phyloP scores from a whole-genome alignment of 2,113 vertebrate species.

The Ictalurus punctatus region DNA sequence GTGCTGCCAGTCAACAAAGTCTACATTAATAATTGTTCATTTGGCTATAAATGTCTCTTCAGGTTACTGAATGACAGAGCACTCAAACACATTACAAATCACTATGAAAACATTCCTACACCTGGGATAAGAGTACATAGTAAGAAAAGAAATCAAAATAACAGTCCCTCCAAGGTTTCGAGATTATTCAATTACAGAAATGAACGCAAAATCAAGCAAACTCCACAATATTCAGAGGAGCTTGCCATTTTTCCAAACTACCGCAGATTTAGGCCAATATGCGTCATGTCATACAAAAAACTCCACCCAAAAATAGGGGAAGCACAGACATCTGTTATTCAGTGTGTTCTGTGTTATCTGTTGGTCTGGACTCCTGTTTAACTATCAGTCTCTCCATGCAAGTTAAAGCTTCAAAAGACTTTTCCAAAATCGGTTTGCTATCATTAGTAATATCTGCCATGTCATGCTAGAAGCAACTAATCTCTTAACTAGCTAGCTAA shows the following conservation, averaged over 20 bases:
- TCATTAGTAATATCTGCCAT: not conserved
- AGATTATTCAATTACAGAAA: no score
- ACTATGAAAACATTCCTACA: slow-evolving; percentile 52
- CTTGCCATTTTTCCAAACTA: no score
- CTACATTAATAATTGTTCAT: no score
- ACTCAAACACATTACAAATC: slow-evolving; percentile 61
- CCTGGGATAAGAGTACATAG: not conserved
- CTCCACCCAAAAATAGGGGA: not conserved
- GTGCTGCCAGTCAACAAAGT: no score
- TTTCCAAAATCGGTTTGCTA: not conserved
- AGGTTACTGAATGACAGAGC: slow-evolving; percentile 53
- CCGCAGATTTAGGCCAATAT: no score
- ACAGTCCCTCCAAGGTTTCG: not conserved
- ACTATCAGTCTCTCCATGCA: no score
- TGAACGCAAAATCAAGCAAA: no score
- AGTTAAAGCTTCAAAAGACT: no score
- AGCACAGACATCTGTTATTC: not conserved
- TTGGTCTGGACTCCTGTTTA: no score
- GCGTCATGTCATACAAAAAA: no score
- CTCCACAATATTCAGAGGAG: no score
- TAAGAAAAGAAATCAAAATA: not conserved
- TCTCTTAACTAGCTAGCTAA: not conserved
- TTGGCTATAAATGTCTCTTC: slow-evolving; percentile 16
- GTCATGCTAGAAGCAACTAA: not conserved
- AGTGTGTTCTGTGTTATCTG: not conserved